Evolutionary conservation across 2,888 invertebrate species (phyloP).

Genomic region (Netelia melanura): DNA sequence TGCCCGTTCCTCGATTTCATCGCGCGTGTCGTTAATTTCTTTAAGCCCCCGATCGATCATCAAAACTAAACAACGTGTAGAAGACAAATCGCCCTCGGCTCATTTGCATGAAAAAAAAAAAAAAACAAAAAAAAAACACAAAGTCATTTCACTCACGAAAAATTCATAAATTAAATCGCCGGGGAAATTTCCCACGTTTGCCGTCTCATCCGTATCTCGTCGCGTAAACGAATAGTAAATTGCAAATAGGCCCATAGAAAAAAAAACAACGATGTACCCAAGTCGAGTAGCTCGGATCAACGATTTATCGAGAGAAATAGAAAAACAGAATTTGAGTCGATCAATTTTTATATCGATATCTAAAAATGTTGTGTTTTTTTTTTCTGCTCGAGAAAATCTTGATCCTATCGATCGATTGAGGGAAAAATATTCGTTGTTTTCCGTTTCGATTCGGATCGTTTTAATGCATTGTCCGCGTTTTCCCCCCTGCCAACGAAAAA

Average conservation of each 20-base stretch:
- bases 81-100: background rate
- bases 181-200: constrained; percentile 2
- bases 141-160: constrained; percentile 1
- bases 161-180: background rate
- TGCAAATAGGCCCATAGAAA: background rate
- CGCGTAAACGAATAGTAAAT: background rate
- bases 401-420: no score
- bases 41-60: background rate
- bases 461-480: background rate
- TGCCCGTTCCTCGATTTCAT: constrained; percentile 6
- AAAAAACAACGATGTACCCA: background rate
- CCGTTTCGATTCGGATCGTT: background rate
- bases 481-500: background rate
- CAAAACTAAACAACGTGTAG: background rate
- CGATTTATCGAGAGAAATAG: background rate
- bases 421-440: background rate
- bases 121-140: background rate
- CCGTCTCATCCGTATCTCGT: constrained; percentile 40
- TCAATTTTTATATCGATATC: background rate
- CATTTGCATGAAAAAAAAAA: background rate
- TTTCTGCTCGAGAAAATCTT: no score
- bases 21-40: constrained; percentile 12
- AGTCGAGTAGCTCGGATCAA: constrained; percentile 1
- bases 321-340: constrained; percentile 1
- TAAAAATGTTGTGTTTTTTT: background rate